phyloP scores from a whole-genome alignment of 2,888 invertebrate genomes.

The Metopia argyrocephala region DNA sequence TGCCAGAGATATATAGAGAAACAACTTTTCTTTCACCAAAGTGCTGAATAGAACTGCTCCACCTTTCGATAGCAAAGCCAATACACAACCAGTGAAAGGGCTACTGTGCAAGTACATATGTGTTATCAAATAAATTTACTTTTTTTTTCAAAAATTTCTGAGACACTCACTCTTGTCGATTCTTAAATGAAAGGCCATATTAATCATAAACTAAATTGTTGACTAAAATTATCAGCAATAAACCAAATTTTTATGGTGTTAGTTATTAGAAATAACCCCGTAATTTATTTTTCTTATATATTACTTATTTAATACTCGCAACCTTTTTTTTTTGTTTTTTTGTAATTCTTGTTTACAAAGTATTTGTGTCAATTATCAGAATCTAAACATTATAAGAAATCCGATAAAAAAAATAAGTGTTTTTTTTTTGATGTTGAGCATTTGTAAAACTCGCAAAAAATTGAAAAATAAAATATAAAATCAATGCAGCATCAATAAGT shows the following conservation, averaged over 20 bases:
- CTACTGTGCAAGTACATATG: no score
- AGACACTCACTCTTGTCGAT: slow-evolving; percentile 8
- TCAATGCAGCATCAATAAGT: slow-evolving; percentile 47
- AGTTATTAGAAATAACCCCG: slow-evolving; percentile 50
- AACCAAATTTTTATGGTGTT: slow-evolving; percentile 54
- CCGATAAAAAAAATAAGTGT: slow-evolving; percentile 6
- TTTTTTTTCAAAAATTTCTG: no score
- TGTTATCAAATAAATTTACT: no score
- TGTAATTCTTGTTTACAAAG: slow-evolving; percentile 43
- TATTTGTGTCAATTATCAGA: slow-evolving; percentile 64
- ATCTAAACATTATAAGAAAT: slow-evolving; percentile 31
- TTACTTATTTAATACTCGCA: neutral
- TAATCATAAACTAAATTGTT: no score
- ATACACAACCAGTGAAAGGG: no score
- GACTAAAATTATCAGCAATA: slow-evolving; percentile 21
- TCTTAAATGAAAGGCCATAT: no score
- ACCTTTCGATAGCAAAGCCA: no score
- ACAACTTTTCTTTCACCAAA: no score
- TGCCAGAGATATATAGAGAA: no score
- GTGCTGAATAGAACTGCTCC: no score
- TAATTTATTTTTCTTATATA: no score
- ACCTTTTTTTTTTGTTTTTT: slow-evolving; percentile 5
- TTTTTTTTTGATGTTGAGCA: slow-evolving; percentile 34
- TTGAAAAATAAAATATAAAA: neutral
- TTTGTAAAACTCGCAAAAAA: slow-evolving; percentile 11